Evolutionary conservation across 2,797 vertebrate genomes (phyloP).

Genomic region (Nannoperca australis): DNA sequence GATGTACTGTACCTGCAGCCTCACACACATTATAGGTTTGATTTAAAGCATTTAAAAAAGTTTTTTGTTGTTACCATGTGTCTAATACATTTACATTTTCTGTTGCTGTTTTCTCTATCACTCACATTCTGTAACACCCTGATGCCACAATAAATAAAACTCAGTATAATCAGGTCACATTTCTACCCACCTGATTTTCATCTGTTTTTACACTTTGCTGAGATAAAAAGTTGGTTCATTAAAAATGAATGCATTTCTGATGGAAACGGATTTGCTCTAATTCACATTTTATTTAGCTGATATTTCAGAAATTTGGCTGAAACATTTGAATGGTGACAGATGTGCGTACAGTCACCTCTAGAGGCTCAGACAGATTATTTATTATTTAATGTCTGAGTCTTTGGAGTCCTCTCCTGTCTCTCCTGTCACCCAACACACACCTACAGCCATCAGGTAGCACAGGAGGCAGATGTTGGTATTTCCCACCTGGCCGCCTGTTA

Average conservation of each 20-base stretch:
- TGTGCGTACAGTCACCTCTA: not conserved
- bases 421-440: conserved; percentile 27
- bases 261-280: too few relatives aligned
- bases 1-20: not conserved
- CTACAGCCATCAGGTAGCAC: conserved; percentile 20
- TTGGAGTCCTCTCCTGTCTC: too few relatives aligned
- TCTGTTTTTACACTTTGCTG: too few relatives aligned
- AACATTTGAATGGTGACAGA: too few relatives aligned
- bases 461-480: conserved; percentile 13
- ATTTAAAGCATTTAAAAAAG: not conserved
- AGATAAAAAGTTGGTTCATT: too few relatives aligned
- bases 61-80: not conserved
- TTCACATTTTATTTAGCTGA: too few relatives aligned
- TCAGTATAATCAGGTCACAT: not conserved
- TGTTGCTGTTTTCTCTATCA: not conserved
- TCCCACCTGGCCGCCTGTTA: conserved; percentile 25
- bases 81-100: not conserved
- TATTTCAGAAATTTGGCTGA: too few relatives aligned
- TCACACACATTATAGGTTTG: not conserved
- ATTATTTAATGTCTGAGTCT: too few relatives aligned
- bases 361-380: too few relatives aligned
- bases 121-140: not conserved
- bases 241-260: too few relatives aligned
- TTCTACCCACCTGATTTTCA: too few relatives aligned
- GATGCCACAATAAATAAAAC: not conserved